Evolutionary conservation across 2,888 invertebrate species (phyloP), one percentile per base, ranked within the genome.

Genomic region (Geotrupes spiniger): DNA sequence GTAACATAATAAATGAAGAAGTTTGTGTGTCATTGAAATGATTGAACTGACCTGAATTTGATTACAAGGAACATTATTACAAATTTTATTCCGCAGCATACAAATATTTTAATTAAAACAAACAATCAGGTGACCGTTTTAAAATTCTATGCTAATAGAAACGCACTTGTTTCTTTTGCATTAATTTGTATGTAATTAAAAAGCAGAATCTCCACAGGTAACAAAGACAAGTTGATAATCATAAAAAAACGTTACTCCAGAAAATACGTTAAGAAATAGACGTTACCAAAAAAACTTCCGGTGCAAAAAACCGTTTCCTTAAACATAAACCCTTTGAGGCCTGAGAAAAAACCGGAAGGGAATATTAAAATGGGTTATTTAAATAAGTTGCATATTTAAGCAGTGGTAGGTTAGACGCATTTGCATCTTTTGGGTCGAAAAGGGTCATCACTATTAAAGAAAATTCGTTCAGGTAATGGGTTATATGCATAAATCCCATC

Each of bases 301-400:
- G 21, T 6, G 40, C 16, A 45, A 36, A 46, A 46, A 49, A 41
- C 49, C 40, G 49, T 72, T 69, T 69, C 21, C 37, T 42, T 27
- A 16, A 33, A 42, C 47, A 40, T 12, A 45, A 38, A 43, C 29
- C 27, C 43, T 36, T 29, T 38, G 28, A 6, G 17, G 15, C 42
- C 26, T 33, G 38, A 47, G 43, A 53, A 56, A 49, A 51, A 53
- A 51, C 51, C 51, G 53, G 51, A 53, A 56, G 47, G 49, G 42
- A 41, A 33, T 47, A 49, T 38, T 40, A 39, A 44, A 39, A 36
- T 53, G 48, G 49, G 50, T 50, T 56, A 50, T 45, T 49, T 29
- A 46, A 72, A 73, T 72, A 64, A 59, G 64, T 62, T 68, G 69
- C 70, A 71, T 72, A 71, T 62, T 67, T 72, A 69, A 67, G 61